Percentiles rank a stretch among this genome's conserved stretches.
Conservation (phyloP, 1,140 invertebrate genomes). For the Apis dorsata region DNA sequence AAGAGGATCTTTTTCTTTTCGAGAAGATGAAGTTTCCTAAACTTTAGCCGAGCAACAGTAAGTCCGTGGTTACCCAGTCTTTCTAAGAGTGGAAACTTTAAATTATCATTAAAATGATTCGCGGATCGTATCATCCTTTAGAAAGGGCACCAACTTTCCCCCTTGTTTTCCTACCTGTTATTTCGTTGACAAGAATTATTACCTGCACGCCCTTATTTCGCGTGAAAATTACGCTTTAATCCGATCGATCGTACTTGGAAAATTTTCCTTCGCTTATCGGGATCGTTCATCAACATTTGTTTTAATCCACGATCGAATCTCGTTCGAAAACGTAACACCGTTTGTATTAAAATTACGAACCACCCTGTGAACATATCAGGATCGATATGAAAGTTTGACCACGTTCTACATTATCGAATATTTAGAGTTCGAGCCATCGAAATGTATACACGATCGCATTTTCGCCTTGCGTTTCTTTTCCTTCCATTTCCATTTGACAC, state of each 20-base stretch:
- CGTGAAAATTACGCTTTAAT: not conserved
- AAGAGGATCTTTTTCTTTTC: slow-evolving; percentile 14
- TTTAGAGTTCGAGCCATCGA: not conserved
- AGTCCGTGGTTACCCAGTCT: not conserved
- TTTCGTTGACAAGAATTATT: not conserved
- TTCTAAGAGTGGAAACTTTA: not conserved
- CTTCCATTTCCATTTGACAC: not conserved
- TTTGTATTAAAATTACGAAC: slow-evolving; percentile 2
- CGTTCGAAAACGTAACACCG: not conserved
- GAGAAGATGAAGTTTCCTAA: slow-evolving; percentile 20
- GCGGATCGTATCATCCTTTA: not conserved
- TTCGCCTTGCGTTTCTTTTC: not conserved
- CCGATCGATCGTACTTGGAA: not conserved
- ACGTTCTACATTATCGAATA: not conserved
- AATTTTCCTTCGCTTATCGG: not conserved
- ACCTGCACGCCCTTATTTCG: not conserved
- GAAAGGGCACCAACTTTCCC: not conserved
- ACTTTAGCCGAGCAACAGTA: not conserved
- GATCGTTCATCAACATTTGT: slow-evolving; percentile 20
- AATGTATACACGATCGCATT: not conserved
- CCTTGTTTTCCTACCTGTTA: too few relatives aligned
- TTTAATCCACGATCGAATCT: slow-evolving; percentile 15
- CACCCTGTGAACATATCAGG: not conserved
- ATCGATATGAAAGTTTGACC: not conserved
- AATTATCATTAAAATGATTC: slow-evolving; percentile 16